Percentiles rank a stretch among this genome's conserved stretches.
Evolutionary conservation across 2,113 vertebrate genomes (phyloP).

Genomic region (Podilymbus podiceps): DNA sequence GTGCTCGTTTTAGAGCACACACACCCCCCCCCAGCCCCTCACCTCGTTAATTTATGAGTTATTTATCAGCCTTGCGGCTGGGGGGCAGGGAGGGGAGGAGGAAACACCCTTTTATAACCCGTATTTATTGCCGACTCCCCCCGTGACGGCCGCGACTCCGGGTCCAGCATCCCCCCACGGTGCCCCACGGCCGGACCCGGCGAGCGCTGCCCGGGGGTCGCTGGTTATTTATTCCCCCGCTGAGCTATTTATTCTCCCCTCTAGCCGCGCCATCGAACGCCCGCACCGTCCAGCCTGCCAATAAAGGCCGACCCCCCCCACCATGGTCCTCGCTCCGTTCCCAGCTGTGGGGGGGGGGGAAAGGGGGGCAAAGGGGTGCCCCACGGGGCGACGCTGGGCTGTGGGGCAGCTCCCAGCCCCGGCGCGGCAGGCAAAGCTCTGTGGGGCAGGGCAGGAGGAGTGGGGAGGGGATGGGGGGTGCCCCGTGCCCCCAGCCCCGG

Average conservation of each 20-base stretch:
- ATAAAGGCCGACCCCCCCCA: background rate
- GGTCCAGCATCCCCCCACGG: background rate
- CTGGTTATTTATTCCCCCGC: conserved; percentile 28
- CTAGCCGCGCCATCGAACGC: background rate
- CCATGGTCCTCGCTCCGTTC: background rate
- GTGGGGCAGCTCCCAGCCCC: background rate
- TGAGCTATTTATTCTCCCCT: conserved; percentile 33
- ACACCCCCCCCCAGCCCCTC: background rate
- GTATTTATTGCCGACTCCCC: background rate
- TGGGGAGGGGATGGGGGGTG: background rate
- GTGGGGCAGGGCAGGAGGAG: background rate
- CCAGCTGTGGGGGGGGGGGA: rapidly evolving
- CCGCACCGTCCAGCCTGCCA: background rate
- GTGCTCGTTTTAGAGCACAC: conserved; percentile 66
- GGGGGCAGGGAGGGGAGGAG: too few relatives aligned
- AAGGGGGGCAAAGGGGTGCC: background rate
- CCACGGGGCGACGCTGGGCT: too few relatives aligned
- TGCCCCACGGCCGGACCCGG: background rate
- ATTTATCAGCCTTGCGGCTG: conserved; percentile 19
- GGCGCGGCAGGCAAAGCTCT: background rate
- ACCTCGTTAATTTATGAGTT: conserved; percentile 19
- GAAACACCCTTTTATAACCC: background rate
- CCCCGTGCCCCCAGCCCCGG: background rate
- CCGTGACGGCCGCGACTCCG: background rate
- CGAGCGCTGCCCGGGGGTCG: rapidly evolving